phyloP scores from a whole-genome alignment of 2,797 vertebrate genomes.

The Morelia viridis region DNA sequence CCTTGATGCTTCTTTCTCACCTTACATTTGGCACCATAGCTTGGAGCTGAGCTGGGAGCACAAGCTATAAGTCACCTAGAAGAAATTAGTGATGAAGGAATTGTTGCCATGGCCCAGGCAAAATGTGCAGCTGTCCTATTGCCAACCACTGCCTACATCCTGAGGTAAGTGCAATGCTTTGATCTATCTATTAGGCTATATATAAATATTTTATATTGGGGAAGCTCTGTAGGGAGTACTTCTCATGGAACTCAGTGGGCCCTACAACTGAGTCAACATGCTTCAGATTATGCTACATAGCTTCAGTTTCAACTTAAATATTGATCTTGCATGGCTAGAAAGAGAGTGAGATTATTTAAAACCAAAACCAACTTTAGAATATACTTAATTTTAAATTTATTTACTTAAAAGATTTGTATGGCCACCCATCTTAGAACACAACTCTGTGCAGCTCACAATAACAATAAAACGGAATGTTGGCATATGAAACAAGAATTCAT shows the following conservation, averaged over 20 bases:
- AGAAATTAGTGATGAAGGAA: slow-evolving; percentile 90
- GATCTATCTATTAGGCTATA: background rate
- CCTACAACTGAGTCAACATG: background rate
- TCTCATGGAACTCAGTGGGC: background rate
- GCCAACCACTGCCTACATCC: slow-evolving; percentile 95
- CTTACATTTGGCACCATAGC: slow-evolving; percentile 60
- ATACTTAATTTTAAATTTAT: background rate
- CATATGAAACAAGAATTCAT: background rate
- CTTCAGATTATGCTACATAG: background rate
- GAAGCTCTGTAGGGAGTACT: background rate
- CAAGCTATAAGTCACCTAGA: slow-evolving; percentile 94
- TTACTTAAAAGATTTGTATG: background rate
- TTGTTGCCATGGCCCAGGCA: slow-evolving; percentile 82
- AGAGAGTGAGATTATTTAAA: background rate
- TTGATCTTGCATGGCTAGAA: background rate
- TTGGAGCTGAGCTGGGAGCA: slow-evolving; percentile 80
- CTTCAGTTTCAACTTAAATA: background rate
- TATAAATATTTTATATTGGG: background rate
- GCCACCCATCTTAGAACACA: background rate
- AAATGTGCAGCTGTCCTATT: slow-evolving; percentile 85
- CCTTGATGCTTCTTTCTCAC: background rate
- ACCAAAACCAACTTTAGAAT: background rate
- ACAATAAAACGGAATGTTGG: background rate
- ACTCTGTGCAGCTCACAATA: background rate
- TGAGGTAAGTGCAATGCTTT: slow-evolving; percentile 82